Conservation (phyloP, 2,113 vertebrate genomes). For the Otocyon megalotis region DNA sequence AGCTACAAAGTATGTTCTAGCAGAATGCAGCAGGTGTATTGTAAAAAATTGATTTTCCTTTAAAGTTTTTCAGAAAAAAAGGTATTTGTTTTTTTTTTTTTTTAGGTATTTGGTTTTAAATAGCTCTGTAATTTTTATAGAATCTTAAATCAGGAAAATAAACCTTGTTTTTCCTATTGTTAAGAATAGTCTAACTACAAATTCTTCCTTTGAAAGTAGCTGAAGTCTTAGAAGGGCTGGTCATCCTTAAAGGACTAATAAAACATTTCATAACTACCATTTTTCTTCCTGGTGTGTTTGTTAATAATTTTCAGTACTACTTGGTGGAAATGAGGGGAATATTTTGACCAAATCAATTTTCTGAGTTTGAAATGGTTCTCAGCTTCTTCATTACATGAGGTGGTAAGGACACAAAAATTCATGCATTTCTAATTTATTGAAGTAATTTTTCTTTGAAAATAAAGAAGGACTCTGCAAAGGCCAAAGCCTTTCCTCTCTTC, state of each 20-base stretch:
- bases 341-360: neutral
- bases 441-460: constrained; percentile 24
- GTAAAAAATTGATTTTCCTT: constrained; percentile 43
- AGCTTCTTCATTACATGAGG: neutral
- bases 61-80: constrained; percentile 40
- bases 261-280: neutral
- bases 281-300: constrained; percentile 37
- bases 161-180: neutral
- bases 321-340: neutral
- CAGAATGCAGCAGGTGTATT: neutral
- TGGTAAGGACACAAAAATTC: neutral
- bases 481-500: neutral
- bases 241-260: constrained; percentile 48
- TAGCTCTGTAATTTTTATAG: constrained; percentile 18
- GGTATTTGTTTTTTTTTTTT: constrained; percentile 54
- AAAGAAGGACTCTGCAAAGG: neutral
- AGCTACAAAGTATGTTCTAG: neutral
- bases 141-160: constrained; percentile 40
- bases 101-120: constrained; percentile 58
- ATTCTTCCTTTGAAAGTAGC: constrained; percentile 27
- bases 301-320: neutral
- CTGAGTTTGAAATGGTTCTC: constrained; percentile 10
- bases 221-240: neutral
- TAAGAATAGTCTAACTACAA: constrained; percentile 41
- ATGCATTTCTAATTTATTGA: neutral